These are phyloP conservation scores for Daktulosphaira vitifoliae DNA, from an alignment of 1,140 invertebrate genomes.

Conservation along the genomic window DNA sequence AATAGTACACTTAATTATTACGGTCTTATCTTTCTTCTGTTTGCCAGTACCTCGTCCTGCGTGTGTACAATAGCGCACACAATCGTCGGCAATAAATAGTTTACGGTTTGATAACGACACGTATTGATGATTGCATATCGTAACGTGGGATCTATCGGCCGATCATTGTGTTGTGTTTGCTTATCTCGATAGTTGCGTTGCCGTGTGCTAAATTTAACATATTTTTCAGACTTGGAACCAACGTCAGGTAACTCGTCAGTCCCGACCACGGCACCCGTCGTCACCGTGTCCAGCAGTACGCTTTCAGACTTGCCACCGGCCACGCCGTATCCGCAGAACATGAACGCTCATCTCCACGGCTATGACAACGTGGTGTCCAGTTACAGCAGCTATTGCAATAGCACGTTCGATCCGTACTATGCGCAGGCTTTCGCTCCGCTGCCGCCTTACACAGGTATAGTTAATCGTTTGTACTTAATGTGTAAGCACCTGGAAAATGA, in stretches of 20 bases:
- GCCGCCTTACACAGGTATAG: slow-evolving; percentile 16
- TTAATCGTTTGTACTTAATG: too few relatives aligned
- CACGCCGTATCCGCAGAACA: not conserved
- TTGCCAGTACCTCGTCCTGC: too few relatives aligned
- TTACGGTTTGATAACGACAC: too few relatives aligned
- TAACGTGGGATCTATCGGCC: too few relatives aligned
- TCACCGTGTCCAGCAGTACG: slow-evolving; percentile 5
- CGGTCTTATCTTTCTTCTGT: too few relatives aligned
- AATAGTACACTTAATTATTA: too few relatives aligned
- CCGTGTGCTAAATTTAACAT: slow-evolving; percentile 9
- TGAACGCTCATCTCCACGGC: not conserved
- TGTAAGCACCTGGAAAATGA: too few relatives aligned
- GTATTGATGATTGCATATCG: too few relatives aligned
- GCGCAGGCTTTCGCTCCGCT: slow-evolving; percentile 7
- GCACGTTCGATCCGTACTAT: slow-evolving; percentile 21
- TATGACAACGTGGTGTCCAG: slow-evolving; percentile 18
- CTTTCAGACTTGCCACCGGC: slow-evolving; percentile 7
- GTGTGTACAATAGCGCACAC: too few relatives aligned
- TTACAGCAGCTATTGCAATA: not conserved
- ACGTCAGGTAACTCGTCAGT: not conserved
- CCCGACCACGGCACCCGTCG: not conserved
- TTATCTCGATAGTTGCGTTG: too few relatives aligned
- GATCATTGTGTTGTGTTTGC: too few relatives aligned
- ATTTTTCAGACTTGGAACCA: not conserved
- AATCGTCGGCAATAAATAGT: too few relatives aligned